phyloP scores from a whole-genome alignment of 2,113 vertebrate species.

The Tinamus guttatus region DNA sequence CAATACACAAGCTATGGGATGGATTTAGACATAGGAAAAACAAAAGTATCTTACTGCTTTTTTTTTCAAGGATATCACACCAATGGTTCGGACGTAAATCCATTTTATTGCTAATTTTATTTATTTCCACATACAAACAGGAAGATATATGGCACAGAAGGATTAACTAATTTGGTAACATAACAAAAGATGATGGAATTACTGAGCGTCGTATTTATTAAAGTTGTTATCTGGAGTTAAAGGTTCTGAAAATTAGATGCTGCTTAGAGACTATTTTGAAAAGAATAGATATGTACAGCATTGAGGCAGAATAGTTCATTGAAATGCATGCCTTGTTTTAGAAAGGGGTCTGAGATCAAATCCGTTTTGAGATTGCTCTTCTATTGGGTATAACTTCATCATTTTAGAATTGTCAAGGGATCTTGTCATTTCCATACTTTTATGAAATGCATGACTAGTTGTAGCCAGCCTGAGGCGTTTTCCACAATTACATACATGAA shows the following conservation, averaged over 20 bases:
- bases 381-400: slow-evolving; percentile 49
- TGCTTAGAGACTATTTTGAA: slow-evolving; percentile 38
- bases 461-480: slow-evolving; percentile 65
- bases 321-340: slow-evolving; percentile 50
- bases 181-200: neutral
- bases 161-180: neutral
- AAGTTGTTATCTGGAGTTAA: neutral
- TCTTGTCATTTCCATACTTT: slow-evolving; percentile 61
- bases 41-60: neutral
- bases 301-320: slow-evolving; percentile 37
- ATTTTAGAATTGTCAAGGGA: slow-evolving; percentile 62
- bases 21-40: neutral
- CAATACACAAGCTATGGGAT: neutral
- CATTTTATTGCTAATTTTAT: neutral
- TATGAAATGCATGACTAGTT: slow-evolving; percentile 65
- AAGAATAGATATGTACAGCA: slow-evolving; percentile 26
- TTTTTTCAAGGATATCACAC: neutral
- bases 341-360: slow-evolving; percentile 50
- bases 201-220: neutral
- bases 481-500: slow-evolving; percentile 54
- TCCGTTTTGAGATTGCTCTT: slow-evolving; percentile 52
- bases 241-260: neutral
- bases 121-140: neutral
- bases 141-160: neutral
- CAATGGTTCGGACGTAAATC: neutral